Evolutionary conservation across 2,888 invertebrate genomes (phyloP).

Genomic region (Eupithecia centaureata): DNA sequence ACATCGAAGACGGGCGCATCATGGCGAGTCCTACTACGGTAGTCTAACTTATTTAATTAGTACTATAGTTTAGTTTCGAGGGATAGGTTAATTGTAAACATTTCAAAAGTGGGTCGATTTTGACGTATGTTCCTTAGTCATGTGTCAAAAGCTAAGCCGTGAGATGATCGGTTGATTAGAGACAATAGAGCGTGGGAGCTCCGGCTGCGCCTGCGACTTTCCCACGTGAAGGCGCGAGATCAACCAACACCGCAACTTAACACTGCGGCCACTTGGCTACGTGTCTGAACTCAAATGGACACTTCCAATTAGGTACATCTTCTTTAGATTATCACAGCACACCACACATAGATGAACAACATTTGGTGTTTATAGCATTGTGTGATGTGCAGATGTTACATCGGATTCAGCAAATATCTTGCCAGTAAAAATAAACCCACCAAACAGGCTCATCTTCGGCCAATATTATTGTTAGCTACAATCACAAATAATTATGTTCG

Average conservation of each 20-base stretch:
- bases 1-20: neutral
- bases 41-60: neutral
- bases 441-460: neutral
- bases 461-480: neutral
- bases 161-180: slow-evolving; percentile 27
- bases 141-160: slow-evolving; percentile 25
- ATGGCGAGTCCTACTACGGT: neutral
- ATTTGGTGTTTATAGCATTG: neutral
- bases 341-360: neutral
- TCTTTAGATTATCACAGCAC: neutral
- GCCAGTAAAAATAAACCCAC: neutral
- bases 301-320: neutral
- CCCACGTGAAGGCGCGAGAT: slow-evolving; percentile 30
- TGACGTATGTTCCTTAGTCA: slow-evolving; percentile 13
- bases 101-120: slow-evolving; percentile 15
- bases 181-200: slow-evolving; percentile 37
- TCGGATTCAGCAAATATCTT: neutral
- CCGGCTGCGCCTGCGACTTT: slow-evolving; percentile 23
- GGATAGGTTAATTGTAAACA: neutral
- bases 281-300: slow-evolving; percentile 2
- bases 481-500: neutral
- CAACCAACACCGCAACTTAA: slow-evolving; percentile 8
- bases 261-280: slow-evolving; percentile 1
- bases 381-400: too few relatives aligned
- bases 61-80: neutral